phyloP scores from a whole-genome alignment of 2,888 invertebrate genomes.

The Beris chalybata region DNA sequence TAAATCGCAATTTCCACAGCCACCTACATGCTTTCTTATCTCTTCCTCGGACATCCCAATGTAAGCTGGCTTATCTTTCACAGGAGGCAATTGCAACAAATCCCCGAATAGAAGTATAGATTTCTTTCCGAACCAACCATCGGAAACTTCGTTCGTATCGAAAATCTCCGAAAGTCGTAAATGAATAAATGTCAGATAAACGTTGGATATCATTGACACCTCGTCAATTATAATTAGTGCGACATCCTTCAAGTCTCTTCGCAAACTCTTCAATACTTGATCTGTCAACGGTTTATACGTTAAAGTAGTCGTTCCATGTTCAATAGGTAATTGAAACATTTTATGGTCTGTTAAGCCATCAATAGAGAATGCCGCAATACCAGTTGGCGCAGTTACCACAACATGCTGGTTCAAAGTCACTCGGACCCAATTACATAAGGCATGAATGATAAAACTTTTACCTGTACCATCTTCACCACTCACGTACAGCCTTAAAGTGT shows the following conservation, averaged over 20 bases:
- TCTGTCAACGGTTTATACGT: background rate
- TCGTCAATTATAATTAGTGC: background rate
- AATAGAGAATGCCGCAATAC: background rate
- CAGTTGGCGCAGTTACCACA: background rate
- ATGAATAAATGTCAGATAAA: background rate
- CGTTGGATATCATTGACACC: background rate
- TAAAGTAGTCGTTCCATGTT: background rate
- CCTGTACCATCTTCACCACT: background rate
- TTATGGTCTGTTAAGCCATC: background rate
- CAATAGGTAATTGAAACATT: conserved; percentile 1
- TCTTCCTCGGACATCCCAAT: background rate
- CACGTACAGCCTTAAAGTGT: background rate
- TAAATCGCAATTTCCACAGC: background rate
- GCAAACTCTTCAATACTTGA: background rate
- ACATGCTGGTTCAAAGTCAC: background rate
- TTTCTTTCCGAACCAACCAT: background rate
- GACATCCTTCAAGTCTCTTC: background rate
- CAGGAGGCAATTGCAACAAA: background rate
- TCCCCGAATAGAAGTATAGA: background rate
- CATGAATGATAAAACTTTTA: background rate
- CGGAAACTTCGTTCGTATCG: background rate
- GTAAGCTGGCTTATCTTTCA: background rate
- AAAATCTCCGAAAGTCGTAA: background rate
- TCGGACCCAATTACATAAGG: background rate
- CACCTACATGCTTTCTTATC: background rate